Evolutionary conservation across 2,888 invertebrate genomes (phyloP), one percentile per base, ranked within the genome.

Genomic region (Nemotelus nigrinus): DNA sequence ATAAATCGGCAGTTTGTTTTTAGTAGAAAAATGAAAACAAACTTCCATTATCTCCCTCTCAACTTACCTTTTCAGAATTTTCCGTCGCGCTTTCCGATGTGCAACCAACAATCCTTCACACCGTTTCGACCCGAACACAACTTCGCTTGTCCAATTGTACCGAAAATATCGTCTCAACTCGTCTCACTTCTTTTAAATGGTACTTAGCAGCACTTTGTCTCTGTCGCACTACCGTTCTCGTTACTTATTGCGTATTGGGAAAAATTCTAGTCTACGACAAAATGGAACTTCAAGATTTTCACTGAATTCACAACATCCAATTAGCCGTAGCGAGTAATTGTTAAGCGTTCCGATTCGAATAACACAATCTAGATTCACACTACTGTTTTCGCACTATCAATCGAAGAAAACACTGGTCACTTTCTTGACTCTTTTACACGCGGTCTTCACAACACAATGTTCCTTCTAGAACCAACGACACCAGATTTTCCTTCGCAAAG

Each of bases 211-310:
- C 68, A 50, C 68, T 25, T 25, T 48, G 50, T n/a, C 58, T 44
- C 57, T 58, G 3, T 47, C 55, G 57, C 72, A 47, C 58, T 41
- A 50, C 47, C 39, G n/a, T 7, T 25, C 4, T 3, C 47, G 39
- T 2, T 6, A n/a, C 72, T 41, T 60, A 72, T 72, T 72, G 72
- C 72, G 72, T 72, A 72, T 72, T 72, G 58, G 72, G 7, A 72
- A 72, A 58, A 47, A 25, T 60, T 44, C 60, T 72, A 39, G 44
- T 44, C 45, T 8, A 8, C 25, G 45, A 8, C 43, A 44, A 68
- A 65, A 65, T 68, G 53, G 68, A 50, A 44, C 50, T 43, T 39
- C 58, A 60, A 8, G 44, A 6, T 72, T 72, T 72, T 72, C 60
- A 45, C 72, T 39, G 47, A 45, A 39, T 6, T 2, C 43, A 25